These are phyloP conservation scores for Camponotus vicinus DNA, from an alignment of 1,140 invertebrate genomes.

Conservation along the genomic window DNA sequence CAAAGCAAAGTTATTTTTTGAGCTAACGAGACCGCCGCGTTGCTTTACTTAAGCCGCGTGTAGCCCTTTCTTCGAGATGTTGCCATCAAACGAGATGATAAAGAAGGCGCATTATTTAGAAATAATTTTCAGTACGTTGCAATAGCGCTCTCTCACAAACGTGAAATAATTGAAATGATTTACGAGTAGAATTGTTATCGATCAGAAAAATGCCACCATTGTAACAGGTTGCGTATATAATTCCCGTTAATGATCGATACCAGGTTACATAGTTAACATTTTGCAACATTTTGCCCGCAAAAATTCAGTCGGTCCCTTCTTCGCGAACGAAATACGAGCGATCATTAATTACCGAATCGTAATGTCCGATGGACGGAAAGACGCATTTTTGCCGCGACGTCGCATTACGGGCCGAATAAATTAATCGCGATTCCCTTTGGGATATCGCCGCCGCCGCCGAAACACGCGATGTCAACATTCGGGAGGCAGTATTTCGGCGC, in stretches of 20 bases:
- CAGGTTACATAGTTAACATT: no score
- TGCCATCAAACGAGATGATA: background rate
- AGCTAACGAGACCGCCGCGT: conserved; percentile 26
- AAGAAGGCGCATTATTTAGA: background rate
- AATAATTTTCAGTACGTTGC: background rate
- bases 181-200: background rate
- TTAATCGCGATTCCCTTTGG: conserved; percentile 37
- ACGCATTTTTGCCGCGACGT: background rate
- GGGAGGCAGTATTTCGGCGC: conserved; percentile 68
- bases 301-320: background rate
- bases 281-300: background rate
- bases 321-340: background rate
- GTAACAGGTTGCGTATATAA: background rate
- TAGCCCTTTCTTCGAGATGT: conserved; percentile 4
- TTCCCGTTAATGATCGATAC: background rate
- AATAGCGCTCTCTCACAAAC: background rate
- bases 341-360: conserved; percentile 4
- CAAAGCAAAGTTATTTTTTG: conserved; percentile 68
- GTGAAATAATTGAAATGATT: background rate
- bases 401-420: conserved; percentile 37
- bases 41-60: conserved; percentile 59
- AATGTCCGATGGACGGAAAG: conserved; percentile 10
- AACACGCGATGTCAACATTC: conserved; percentile 53
- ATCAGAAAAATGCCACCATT: background rate
- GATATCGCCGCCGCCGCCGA: background rate